phyloP scores from a whole-genome alignment of 2,888 invertebrate genomes.

The Lasioglossum lativentre region DNA sequence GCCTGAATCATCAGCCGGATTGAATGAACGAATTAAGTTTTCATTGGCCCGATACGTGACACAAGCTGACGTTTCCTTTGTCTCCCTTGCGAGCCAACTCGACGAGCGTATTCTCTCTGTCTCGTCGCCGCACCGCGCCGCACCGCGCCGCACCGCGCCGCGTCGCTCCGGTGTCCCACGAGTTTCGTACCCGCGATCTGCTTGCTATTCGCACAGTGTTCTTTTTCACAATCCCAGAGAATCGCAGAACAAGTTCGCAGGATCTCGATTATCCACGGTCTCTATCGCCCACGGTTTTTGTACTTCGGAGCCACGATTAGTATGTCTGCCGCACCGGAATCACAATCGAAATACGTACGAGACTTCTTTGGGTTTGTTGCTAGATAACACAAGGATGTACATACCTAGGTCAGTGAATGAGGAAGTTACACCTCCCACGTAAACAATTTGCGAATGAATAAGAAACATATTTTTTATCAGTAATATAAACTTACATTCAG shows the following conservation, averaged over 20 bases:
- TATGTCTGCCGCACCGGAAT: neutral
- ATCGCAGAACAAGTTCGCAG: neutral
- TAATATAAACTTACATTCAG: too few species aligned
- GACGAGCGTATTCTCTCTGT: neutral
- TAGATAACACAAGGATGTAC: too few species aligned
- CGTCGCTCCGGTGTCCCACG: neutral
- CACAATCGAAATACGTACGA: neutral
- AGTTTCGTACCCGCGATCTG: neutral
- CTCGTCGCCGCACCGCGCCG: conserved; percentile 8
- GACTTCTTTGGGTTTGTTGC: too few species aligned
- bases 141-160: too few species aligned
- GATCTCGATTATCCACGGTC: neutral
- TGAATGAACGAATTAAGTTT: conserved; percentile 73
- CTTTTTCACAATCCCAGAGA: neutral
- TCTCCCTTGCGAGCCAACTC: conserved; percentile 20
- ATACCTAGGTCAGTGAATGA: too few species aligned
- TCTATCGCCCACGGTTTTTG: neutral
- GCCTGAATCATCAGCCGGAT: conserved; percentile 56
- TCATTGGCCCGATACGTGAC: conserved; percentile 62
- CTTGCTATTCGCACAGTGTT: neutral
- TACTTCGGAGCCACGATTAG: neutral
- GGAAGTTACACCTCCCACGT: too few species aligned
- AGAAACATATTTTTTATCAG: too few species aligned
- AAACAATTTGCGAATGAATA: too few species aligned
- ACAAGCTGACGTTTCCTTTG: conserved; percentile 39